Evolutionary conservation across 2,113 vertebrate genomes (phyloP).

Genomic region (Tyrannus savana): DNA sequence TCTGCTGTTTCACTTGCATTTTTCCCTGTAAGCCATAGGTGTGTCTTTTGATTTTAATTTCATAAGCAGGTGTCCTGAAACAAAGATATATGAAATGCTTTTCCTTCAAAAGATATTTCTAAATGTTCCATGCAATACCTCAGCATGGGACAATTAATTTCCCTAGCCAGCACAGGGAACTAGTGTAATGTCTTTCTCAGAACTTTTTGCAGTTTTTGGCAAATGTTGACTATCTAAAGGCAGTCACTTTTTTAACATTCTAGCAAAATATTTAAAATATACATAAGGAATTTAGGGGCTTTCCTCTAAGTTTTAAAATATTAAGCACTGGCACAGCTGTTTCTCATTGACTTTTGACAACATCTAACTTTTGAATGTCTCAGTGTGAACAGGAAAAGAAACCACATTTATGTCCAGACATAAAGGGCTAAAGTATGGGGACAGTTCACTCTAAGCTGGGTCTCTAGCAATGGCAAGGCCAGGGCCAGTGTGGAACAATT

Average conservation of each 20-base stretch:
- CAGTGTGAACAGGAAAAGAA: background rate
- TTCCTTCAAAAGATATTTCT: background rate
- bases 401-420: accelerated
- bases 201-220: background rate
- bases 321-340: background rate
- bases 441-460: background rate
- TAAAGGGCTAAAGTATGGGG: background rate
- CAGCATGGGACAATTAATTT: background rate
- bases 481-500: background rate
- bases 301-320: background rate
- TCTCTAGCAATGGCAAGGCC: accelerated
- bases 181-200: background rate
- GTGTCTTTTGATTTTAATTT: background rate
- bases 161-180: background rate
- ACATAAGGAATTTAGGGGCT: background rate
- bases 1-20: background rate
- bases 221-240: background rate
- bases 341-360: background rate
- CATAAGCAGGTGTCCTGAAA: background rate
- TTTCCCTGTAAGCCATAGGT: background rate
- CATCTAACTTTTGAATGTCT: background rate
- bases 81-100: background rate
- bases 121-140: background rate
- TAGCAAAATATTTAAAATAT: background rate
- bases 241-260: background rate